phyloP scores from a whole-genome alignment of 2,113 vertebrate genomes.

The Perca flavescens region DNA sequence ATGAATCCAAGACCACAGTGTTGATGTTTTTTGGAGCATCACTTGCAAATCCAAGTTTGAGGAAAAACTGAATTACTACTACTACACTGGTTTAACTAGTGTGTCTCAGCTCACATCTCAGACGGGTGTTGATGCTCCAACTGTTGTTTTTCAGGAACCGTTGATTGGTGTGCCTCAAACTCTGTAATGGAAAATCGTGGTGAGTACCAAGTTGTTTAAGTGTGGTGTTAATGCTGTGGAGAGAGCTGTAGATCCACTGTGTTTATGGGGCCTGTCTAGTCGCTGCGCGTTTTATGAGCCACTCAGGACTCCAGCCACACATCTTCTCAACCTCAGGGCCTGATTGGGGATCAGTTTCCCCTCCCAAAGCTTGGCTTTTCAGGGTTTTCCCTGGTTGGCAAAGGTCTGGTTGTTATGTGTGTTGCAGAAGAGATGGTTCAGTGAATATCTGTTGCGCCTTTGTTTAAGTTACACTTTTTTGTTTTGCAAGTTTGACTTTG shows the following conservation, averaged over 20 bases:
- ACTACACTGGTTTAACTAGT: background rate
- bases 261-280: constrained; percentile 59
- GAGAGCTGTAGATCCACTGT: constrained; percentile 44
- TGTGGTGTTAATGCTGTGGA: constrained; percentile 63
- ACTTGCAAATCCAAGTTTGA: background rate
- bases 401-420: background rate
- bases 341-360: constrained; percentile 17
- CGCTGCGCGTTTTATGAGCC: constrained; percentile 49
- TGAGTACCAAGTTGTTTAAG: constrained; percentile 76
- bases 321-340: constrained; percentile 25
- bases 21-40: background rate
- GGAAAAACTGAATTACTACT: background rate
- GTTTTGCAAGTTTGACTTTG: background rate
- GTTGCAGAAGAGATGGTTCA: background rate
- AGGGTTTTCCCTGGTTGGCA: background rate
- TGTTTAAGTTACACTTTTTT: background rate
- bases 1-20: background rate
- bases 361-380: constrained; percentile 6
- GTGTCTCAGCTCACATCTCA: constrained; percentile 20
- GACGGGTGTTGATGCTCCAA: constrained; percentile 33
- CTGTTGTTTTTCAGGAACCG: constrained; percentile 77
- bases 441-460: background rate
- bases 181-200: constrained; percentile 88
- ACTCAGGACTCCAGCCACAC: constrained; percentile 38
- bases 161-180: constrained; percentile 77